Evolutionary conservation across 2,797 vertebrate genomes (phyloP).

Genomic region (Muraenolepis orangiensis): DNA sequence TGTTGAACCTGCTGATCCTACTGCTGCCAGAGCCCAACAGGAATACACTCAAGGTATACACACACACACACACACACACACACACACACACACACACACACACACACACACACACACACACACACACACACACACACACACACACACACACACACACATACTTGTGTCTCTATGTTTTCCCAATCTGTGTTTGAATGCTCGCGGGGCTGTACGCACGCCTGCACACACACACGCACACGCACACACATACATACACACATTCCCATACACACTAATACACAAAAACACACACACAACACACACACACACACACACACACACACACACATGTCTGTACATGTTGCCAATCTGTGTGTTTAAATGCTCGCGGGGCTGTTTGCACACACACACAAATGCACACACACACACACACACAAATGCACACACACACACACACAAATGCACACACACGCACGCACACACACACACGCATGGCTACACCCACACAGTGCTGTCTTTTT

Average conservation of each 20-base stretch:
- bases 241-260: not conserved
- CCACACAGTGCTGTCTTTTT: not conserved
- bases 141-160: not conserved
- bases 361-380: not conserved
- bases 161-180: not conserved
- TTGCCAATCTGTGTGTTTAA: not conserved
- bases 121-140: not conserved
- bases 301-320: not conserved
- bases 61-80: constrained; percentile 8
- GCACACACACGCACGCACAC: not conserved
- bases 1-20: constrained; percentile 85
- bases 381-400: too few species aligned
- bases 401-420: not conserved
- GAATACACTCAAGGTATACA: constrained; percentile 83
- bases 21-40: constrained; percentile 88
- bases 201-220: not conserved
- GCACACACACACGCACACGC: too few species aligned
- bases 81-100: not conserved
- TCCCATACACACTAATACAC: not conserved
- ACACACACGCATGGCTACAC: not conserved
- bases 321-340: not conserved
- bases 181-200: not conserved
- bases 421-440: too few species aligned
- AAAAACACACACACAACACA: not conserved
- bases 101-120: not conserved